Evolutionary conservation across 2,797 vertebrate genomes (phyloP), one percentile per base, ranked within the genome.

Genomic region (Tokudaia tokunoshimensis): DNA sequence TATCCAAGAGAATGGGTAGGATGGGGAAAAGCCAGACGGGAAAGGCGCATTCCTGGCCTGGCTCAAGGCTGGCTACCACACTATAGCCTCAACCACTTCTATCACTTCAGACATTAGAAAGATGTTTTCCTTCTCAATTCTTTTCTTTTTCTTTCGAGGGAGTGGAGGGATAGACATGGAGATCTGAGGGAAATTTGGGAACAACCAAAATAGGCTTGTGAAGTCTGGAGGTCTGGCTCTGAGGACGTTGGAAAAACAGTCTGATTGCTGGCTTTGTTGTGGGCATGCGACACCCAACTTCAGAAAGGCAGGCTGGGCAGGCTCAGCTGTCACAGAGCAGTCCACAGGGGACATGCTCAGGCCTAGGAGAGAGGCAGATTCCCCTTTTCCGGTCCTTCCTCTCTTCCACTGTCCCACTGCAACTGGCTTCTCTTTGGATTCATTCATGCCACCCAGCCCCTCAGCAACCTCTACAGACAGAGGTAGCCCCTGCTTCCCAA

Each of bases 161-260:
- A 14, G 9, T 15, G 17, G 76, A 14, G 14, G 3, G 11, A 9
- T 0, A 55, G 78, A 72, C 44, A 86, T 44, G 37, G 52, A 44
- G 59, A 50, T 63, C 57, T 79, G n/a, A 85, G 85, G 82, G 74
- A 89, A 94, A 91, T 7, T 15, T 26, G 91, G 87, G 89, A 87
- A 94, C 24, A 47, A 92, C 84, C 29, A 34, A 89, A 93, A 89
- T 0, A 76, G 79, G 87, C 70, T 26, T 15, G 34, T 17, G 65
- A 70, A 47, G 79, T 88, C 72, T 75, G 83, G 70, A 70, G 52
- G 79, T 88, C 72, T 75, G 83, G 70, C 72, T 29, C 50, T 0
- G 7, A 34, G 44, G 41, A 20, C 26, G 11, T 0, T 82, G 79
- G 75, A 70, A 89, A 92, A 92, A 83, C 44, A 86, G 91, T 82